Evolutionary conservation across 1,140 invertebrate genomes (phyloP).

Genomic region (Meloidogyne hapla): DNA sequence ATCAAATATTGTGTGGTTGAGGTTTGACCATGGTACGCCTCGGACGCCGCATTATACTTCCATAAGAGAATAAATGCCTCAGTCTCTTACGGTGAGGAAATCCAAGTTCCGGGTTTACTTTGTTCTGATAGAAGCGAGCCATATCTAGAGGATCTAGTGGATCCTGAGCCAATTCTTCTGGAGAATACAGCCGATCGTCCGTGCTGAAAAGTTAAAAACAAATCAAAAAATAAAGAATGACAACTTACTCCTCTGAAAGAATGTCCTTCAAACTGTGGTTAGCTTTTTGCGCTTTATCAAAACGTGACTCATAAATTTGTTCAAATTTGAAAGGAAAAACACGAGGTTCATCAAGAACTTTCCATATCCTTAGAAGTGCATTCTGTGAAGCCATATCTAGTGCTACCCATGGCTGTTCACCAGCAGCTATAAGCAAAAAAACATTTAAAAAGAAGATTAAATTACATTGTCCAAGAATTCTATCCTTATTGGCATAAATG

Average conservation of each 20-base stretch:
- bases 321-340: slow-evolving; percentile 41
- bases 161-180: slow-evolving; percentile 45
- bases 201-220: slow-evolving; percentile 47
- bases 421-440: slow-evolving; percentile 38
- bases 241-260: slow-evolving; percentile 31
- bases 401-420: slow-evolving; percentile 55
- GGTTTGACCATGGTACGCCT: slow-evolving; percentile 57
- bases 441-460: background rate
- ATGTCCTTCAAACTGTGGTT: slow-evolving; percentile 47
- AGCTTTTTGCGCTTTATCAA: slow-evolving; percentile 20
- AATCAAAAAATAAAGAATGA: background rate
- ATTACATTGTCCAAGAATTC: slow-evolving; percentile 54
- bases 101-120: slow-evolving; percentile 49
- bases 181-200: slow-evolving; percentile 40
- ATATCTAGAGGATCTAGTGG: slow-evolving; percentile 52
- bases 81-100: slow-evolving; percentile 43
- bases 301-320: slow-evolving; percentile 22
- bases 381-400: slow-evolving; percentile 59
- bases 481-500: slow-evolving; percentile 52
- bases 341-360: slow-evolving; percentile 26
- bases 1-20: slow-evolving; percentile 23
- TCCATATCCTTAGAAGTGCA: slow-evolving; percentile 51
- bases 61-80: slow-evolving; percentile 58
- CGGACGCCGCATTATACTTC: slow-evolving; percentile 47
- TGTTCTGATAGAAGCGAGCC: slow-evolving; percentile 46